Percentiles rank a stretch among this genome's conserved stretches.
Conservation (phyloP, 2,113 vertebrate species). For the Leucopternis melanops region DNA sequence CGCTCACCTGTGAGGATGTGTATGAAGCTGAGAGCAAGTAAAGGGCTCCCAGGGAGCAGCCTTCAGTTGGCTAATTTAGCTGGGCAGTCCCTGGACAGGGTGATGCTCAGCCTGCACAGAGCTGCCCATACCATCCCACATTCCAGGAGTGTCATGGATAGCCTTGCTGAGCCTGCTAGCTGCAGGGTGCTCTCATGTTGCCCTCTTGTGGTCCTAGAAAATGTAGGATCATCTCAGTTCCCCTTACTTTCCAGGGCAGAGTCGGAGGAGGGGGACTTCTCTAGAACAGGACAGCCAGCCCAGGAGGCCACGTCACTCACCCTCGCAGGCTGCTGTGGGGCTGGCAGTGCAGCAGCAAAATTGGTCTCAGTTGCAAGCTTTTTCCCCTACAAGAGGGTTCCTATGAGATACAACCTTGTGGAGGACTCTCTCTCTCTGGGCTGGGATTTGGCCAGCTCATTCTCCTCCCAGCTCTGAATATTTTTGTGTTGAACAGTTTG, state of each 20-base stretch:
- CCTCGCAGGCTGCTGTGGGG: background rate
- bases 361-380: background rate
- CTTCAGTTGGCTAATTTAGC: background rate
- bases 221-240: background rate
- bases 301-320: background rate
- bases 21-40: background rate
- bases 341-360: background rate
- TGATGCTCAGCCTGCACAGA: background rate
- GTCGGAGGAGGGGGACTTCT: background rate
- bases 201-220: slow-evolving; percentile 54
- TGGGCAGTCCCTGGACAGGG: too few species aligned
- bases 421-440: background rate
- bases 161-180: background rate
- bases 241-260: background rate
- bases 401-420: background rate
- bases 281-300: background rate
- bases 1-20: background rate
- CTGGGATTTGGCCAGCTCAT: background rate
- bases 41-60: background rate
- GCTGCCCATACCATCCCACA: background rate
- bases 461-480: slow-evolving; percentile 12
- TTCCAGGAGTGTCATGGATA: background rate
- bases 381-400: background rate
- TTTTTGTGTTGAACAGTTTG: slow-evolving; percentile 30
- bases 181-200: background rate